Evolutionary conservation across 2,888 invertebrate genomes (phyloP).

Genomic region (Torymus tubicola): DNA sequence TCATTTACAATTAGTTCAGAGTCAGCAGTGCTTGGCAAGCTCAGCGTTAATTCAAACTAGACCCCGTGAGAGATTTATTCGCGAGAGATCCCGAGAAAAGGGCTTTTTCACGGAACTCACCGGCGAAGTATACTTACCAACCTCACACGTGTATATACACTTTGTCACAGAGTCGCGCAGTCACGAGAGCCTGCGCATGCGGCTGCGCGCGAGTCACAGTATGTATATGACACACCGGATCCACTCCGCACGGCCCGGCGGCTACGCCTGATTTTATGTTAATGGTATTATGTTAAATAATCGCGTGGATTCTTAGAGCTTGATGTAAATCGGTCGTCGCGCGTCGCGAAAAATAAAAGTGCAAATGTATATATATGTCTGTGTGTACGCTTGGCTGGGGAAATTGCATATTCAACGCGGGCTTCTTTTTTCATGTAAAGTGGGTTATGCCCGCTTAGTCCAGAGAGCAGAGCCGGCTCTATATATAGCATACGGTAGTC

Average conservation of each 20-base stretch:
- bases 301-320: slow-evolving; percentile 9
- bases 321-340: not conserved
- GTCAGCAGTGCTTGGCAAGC: no score
- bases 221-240: not conserved
- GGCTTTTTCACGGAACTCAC: no score
- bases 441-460: not conserved
- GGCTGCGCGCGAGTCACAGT: not conserved
- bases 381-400: not conserved
- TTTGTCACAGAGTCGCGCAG: no score
- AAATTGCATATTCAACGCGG: not conserved
- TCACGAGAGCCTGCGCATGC: not conserved
- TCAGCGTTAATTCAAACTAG: no score
- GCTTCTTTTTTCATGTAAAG: slow-evolving; percentile 7
- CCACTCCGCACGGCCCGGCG: slow-evolving; percentile 8
- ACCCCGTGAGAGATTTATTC: no score
- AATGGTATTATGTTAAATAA: slow-evolving; percentile 35
- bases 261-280: slow-evolving; percentile 46
- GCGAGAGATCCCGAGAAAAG: no score
- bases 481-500: no score
- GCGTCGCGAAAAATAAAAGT: not conserved
- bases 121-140: no score
- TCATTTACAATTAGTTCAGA: no score
- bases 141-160: no score
- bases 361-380: no score
- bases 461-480: no score